phyloP scores from a whole-genome alignment of 1,140 invertebrate species.

The Rhizoglyphus robini region DNA sequence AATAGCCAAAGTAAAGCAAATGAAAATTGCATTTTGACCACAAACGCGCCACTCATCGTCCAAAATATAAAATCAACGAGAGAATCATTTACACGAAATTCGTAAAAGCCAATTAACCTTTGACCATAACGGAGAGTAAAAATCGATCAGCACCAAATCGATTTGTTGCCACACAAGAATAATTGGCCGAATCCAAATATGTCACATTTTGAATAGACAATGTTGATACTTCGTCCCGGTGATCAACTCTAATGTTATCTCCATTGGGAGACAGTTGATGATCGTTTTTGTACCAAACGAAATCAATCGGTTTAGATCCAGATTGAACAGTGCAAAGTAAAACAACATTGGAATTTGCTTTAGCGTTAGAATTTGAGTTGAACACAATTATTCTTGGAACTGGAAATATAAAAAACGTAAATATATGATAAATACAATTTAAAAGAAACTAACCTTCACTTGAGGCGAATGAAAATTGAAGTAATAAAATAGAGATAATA shows the following conservation, averaged over 20 bases:
- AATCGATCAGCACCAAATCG: neutral
- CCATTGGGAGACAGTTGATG: neutral
- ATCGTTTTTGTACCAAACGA: neutral
- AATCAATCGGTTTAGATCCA: neutral
- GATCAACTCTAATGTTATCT: neutral
- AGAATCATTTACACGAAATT: too few relatives aligned
- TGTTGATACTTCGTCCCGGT: neutral
- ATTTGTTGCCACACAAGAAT: neutral
- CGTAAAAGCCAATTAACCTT: too few relatives aligned
- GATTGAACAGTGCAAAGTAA: constrained; percentile 1
- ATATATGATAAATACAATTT: too few relatives aligned
- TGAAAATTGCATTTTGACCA: constrained; percentile 18
- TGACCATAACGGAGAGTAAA: neutral
- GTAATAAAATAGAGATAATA: too few relatives aligned
- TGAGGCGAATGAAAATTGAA: too few relatives aligned
- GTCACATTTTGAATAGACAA: neutral
- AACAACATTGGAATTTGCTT: too few relatives aligned
- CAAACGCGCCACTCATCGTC: neutral
- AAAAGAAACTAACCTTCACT: too few relatives aligned
- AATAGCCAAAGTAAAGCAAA: neutral
- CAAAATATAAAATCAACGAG: too few relatives aligned
- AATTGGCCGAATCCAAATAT: neutral
- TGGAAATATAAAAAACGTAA: too few relatives aligned
- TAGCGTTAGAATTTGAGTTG: too few relatives aligned
- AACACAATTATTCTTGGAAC: too few relatives aligned